Conservation (phyloP, 2,888 invertebrate species). For the Cosmia trapezina region DNA sequence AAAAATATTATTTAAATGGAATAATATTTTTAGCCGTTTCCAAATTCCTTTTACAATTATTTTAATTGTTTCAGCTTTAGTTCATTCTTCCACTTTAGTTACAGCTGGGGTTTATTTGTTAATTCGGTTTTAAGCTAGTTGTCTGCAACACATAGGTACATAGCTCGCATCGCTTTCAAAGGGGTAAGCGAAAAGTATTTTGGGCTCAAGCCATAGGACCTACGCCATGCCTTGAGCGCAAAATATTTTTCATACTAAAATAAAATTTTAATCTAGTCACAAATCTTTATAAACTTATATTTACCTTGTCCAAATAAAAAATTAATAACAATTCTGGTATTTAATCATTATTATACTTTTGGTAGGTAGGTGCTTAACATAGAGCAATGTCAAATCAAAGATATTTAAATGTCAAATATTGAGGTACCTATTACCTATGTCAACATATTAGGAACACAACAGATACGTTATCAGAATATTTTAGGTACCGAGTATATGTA, state of each 20-base stretch:
- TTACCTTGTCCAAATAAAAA: neutral
- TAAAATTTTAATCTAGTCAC: no score
- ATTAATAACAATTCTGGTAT: neutral
- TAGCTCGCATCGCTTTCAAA: no score
- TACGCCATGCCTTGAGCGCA: neutral
- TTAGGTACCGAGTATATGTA: neutral
- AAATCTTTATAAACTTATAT: neutral
- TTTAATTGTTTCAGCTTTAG: no score
- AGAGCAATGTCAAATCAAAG: constrained; percentile 66
- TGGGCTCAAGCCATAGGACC: no score
- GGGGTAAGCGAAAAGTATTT: no score
- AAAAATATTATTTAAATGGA: no score
- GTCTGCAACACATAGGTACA: no score
- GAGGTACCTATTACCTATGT: neutral
- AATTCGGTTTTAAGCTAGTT: no score
- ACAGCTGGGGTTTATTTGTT: no score
- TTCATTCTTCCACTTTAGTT: no score
- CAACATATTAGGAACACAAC: neutral
- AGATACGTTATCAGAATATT: neutral
- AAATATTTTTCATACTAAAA: neutral
- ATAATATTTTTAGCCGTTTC: no score
- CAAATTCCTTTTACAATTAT: no score
- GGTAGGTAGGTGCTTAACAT: constrained; percentile 44
- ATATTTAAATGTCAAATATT: constrained; percentile 65
- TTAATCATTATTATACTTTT: constrained; percentile 22